Percentiles rank a stretch among this genome's conserved stretches.
Conservation (phyloP, 2,113 vertebrate genomes). For the Petrocephalus zakoni region DNA sequence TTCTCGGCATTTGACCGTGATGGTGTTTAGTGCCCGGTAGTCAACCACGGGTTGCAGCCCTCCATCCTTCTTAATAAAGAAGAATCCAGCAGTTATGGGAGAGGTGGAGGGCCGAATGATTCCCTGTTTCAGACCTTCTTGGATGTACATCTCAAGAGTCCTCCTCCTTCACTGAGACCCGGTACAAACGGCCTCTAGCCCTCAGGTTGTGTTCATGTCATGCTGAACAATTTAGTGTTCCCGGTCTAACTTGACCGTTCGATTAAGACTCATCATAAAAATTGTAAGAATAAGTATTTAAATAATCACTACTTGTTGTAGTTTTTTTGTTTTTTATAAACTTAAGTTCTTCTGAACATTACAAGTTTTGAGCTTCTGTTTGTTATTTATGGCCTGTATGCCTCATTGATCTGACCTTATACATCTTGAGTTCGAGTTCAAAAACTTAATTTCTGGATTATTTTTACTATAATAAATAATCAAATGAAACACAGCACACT, state of each 20-base stretch:
- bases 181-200: no score
- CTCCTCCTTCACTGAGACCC: no score
- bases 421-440: neutral
- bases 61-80: no score
- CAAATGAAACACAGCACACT: neutral
- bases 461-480: neutral
- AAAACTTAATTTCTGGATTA: neutral
- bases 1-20: no score
- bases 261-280: neutral
- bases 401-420: neutral
- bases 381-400: neutral
- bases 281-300: neutral
- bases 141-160: no score
- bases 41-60: no score
- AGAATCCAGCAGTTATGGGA: no score
- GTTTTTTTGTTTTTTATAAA: neutral
- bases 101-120: no score
- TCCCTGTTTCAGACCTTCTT: no score
- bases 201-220: no score
- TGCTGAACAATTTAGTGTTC: neutral
- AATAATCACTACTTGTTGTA: neutral
- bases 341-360: neutral
- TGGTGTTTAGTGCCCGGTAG: no score
- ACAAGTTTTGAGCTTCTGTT: neutral
- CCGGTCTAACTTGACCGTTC: neutral